These are phyloP conservation scores for Pagrus major DNA, from an alignment of 2,113 vertebrate species.

Conservation along the genomic window DNA sequence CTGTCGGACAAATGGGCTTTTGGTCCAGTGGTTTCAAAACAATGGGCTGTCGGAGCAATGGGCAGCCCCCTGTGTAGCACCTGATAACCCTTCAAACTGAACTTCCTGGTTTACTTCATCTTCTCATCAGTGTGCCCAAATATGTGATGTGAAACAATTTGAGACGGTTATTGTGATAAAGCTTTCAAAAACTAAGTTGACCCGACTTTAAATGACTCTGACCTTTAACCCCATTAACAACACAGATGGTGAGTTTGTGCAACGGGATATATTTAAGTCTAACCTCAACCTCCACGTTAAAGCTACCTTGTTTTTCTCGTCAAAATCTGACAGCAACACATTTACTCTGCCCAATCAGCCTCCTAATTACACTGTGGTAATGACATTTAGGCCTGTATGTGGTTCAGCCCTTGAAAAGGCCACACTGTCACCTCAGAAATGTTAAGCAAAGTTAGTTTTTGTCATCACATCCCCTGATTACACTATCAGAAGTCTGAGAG, in stretches of 20 bases:
- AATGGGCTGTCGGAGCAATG: no score
- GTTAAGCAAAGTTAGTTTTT: slow-evolving; percentile 37
- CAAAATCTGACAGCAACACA: slow-evolving; percentile 3
- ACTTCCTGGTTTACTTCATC: not conserved
- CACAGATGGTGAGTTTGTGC: not conserved
- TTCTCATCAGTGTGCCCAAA: not conserved
- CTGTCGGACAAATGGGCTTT: no score
- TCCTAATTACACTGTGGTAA: slow-evolving; percentile 12
- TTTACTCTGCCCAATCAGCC: not conserved
- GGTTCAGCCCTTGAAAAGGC: slow-evolving; percentile 30
- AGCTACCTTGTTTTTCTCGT: not conserved
- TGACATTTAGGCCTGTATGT: slow-evolving; percentile 21
- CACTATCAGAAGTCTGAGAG: slow-evolving; percentile 36
- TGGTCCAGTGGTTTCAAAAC: no score
- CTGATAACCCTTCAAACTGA: not conserved
- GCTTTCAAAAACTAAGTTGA: not conserved
- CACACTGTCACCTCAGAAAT: slow-evolving; percentile 12
- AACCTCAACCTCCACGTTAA: not conserved
- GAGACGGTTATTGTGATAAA: not conserved
- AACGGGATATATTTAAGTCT: not conserved
- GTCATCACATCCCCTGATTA: slow-evolving; percentile 12
- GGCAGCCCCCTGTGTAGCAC: no score
- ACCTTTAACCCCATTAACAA: not conserved
- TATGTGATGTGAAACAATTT: slow-evolving; percentile 1
- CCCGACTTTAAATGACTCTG: not conserved